Conservation (phyloP, 2,888 invertebrate genomes). For the Gymnoscelis rufifasciata region DNA sequence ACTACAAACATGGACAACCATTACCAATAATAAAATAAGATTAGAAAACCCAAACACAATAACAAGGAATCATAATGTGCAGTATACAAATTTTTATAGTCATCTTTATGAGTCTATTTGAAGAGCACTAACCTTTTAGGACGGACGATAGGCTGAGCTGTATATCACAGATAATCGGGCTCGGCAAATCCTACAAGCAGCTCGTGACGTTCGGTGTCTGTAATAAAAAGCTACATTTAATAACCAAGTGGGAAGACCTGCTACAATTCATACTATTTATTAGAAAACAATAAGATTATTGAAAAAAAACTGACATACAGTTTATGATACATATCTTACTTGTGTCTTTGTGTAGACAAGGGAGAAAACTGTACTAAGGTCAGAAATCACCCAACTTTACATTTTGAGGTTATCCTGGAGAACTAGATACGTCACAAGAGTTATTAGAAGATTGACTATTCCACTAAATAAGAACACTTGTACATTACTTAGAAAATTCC, state of each 20-base stretch:
- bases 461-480: constrained; percentile 1
- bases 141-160: constrained; percentile 80
- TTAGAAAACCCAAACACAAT: too few species aligned
- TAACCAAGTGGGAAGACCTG: background rate
- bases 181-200: constrained; percentile 76
- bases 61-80: too few species aligned
- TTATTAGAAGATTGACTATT: constrained; percentile 8
- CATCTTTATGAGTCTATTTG: background rate
- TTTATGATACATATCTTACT: background rate
- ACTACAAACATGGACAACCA: too few species aligned
- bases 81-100: background rate
- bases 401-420: constrained; percentile 66
- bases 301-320: background rate
- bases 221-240: constrained; percentile 27
- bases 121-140: constrained; percentile 65
- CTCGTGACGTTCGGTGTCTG: constrained; percentile 71
- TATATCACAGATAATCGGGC: constrained; percentile 80
- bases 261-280: background rate
- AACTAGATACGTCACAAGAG: constrained; percentile 27
- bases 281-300: background rate
- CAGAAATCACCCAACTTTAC: constrained; percentile 5
- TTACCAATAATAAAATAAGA: too few species aligned
- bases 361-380: too few species aligned
- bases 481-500: too few species aligned
- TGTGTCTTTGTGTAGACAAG: background rate